phyloP scores from a whole-genome alignment of 64 coral and sea anemone species.

The Anthopleura sola region DNA sequence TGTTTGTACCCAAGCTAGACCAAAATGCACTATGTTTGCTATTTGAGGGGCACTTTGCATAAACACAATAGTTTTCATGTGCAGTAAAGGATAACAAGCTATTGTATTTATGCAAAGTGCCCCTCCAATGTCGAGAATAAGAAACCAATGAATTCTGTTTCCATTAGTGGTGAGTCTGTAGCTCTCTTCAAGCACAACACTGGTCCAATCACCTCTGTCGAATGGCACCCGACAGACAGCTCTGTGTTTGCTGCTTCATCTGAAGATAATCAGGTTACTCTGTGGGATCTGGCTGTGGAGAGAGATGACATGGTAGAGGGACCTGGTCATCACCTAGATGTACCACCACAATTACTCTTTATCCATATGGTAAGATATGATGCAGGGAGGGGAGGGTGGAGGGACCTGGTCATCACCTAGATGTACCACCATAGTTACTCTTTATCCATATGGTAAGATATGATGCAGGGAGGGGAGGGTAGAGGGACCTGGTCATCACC shows the following conservation, averaged over 20 bases:
- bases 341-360: constrained; percentile 89
- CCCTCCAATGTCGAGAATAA: too few species aligned
- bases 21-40: too few species aligned
- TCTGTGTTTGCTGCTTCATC: constrained; percentile 91
- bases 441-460: constrained; percentile 93
- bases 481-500: constrained; percentile 40
- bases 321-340: constrained; percentile 76
- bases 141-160: constrained; percentile 5
- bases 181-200: constrained; percentile 94
- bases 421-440: constrained; percentile 87
- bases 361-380: constrained; percentile 86
- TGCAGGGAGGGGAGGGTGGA: neutral
- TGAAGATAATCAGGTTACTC: constrained; percentile 77
- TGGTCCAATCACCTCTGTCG: constrained; percentile 85
- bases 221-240: constrained; percentile 87
- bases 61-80: too few species aligned
- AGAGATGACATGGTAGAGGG: constrained; percentile 61
- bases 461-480: neutral
- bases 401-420: constrained; percentile 59
- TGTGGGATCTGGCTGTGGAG: constrained; percentile 94
- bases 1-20: too few species aligned
- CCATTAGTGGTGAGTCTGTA: constrained; percentile 63
- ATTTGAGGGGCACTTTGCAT: too few species aligned
- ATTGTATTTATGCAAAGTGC: too few species aligned
- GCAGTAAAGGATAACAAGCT: too few species aligned